These are phyloP conservation scores for Cyprinella venusta DNA, from an alignment of 2,797 vertebrate species.

Conservation along the genomic window DNA sequence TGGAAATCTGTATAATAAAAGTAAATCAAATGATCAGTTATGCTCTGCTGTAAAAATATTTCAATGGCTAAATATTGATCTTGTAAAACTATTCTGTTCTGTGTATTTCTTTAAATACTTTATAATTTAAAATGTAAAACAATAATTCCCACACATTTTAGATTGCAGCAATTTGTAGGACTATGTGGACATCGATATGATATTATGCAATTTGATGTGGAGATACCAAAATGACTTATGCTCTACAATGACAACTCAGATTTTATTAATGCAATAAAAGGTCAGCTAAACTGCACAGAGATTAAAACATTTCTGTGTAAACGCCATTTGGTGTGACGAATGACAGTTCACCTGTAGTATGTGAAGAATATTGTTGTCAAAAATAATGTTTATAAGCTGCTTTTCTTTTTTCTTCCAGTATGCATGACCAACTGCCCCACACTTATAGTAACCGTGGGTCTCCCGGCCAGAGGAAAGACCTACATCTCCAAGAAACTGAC, in stretches of 20 bases:
- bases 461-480: slow-evolving; percentile 96
- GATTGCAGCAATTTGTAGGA: slow-evolving; percentile 9
- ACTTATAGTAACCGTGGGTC: slow-evolving; percentile 95
- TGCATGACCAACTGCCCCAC: slow-evolving; percentile 99
- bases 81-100: not conserved
- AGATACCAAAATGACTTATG: slow-evolving; percentile 55
- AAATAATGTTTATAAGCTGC: not conserved
- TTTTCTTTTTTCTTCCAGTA: slow-evolving; percentile 75
- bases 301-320: not conserved
- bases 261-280: slow-evolving; percentile 25
- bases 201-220: slow-evolving; percentile 18
- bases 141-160: not conserved
- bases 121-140: not conserved
- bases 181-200: not conserved
- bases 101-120: not conserved
- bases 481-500: slow-evolving; percentile 99
- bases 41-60: not conserved
- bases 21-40: not conserved
- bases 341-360: not conserved
- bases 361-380: not conserved
- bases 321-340: not conserved
- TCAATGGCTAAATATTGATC: too few species aligned
- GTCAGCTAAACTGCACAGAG: not conserved
- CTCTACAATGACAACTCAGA: slow-evolving; percentile 30
- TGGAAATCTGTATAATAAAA: not conserved